phyloP scores from a whole-genome alignment of 2,113 vertebrate species.

The Theristicus caerulescens region DNA sequence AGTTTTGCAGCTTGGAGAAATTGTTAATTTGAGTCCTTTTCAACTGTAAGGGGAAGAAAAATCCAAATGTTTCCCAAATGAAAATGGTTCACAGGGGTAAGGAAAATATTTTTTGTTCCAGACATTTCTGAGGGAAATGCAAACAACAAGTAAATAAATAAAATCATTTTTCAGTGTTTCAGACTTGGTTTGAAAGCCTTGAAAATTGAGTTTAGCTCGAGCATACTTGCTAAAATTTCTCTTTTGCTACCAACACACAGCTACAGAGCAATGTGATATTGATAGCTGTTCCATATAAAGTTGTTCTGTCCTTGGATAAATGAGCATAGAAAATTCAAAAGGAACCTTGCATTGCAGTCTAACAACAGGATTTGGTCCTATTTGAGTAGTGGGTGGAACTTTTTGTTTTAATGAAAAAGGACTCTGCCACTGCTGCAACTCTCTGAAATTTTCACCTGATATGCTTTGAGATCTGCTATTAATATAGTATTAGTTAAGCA shows the following conservation, averaged over 20 bases:
- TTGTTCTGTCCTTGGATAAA: background rate
- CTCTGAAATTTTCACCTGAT: background rate
- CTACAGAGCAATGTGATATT: background rate
- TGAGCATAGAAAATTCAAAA: constrained; percentile 13
- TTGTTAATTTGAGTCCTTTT: constrained; percentile 17
- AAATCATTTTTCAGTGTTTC: background rate
- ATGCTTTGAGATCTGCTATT: constrained; percentile 4
- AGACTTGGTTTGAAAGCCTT: constrained; percentile 10
- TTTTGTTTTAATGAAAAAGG: background rate
- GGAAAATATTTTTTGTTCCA: constrained; percentile 36
- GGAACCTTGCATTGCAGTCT: background rate
- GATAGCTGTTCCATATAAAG: background rate
- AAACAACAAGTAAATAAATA: constrained; percentile 18
- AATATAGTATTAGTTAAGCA: background rate
- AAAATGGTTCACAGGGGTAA: background rate
- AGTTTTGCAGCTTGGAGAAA: constrained; percentile 7
- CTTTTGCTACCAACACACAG: background rate
- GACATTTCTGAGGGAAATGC: background rate
- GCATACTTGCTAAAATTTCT: background rate
- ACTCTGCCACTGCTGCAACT: background rate
- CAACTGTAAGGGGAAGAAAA: background rate
- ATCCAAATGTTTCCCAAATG: background rate
- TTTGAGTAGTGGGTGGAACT: background rate
- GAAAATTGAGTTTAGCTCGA: background rate
- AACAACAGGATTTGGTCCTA: background rate